Base-by-base conservation (phyloP, 2,888 invertebrate species). In the Drosophila quinaria region DNA sequence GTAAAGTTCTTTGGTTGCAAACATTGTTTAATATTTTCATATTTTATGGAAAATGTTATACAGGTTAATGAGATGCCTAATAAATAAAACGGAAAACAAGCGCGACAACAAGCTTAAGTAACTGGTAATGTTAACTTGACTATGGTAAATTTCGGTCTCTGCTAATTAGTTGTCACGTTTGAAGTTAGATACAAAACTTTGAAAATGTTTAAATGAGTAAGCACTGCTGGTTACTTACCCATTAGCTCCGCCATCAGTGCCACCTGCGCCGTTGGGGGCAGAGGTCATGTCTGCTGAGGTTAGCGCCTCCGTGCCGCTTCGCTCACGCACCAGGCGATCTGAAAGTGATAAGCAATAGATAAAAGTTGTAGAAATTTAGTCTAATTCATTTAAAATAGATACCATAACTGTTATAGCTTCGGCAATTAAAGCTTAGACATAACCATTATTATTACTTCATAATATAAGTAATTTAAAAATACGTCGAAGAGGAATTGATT, bases 251-350 rank as follows among this genome's bases (percentile, higher is more conserved):
- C 81, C 85, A 64, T 91, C 92, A 33, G 61, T 41, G 37, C 63
- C 74, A 47, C 65, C 81, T 2, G 17, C 68, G 2, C 90, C 87
- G 52, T 90, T 91, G 60, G 90, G 81, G 13, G 75, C 50, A 17
- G 87, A 89, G 29, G 90, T 92, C 92, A 92, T 92, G 76, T 92
- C 92, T 35, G 92, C 92, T 31, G 92, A 92, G n/a, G 92, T 92
- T 41, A 92, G 82, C 33, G 92, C 92, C 64, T 92, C 92, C 6
- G 92, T 92, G 56, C 90, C 92, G 69, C 92, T 92, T 19, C 91
- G 82, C 62, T 92, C 92, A 68, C 92, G 90, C 54, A 92, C 92
- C 56, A 92, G 78, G 22, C 92, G 92, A 77, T 92, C 92, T 92
- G 51, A 10, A 13, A 13, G 19, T 11, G 47, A 39, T 25, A 39